A percentile compares a stretch with the other conserved stretches of the same genome.
Evolutionary conservation across 2,797 vertebrate genomes (phyloP).

Genomic region (Paedocypris micromegethes): DNA sequence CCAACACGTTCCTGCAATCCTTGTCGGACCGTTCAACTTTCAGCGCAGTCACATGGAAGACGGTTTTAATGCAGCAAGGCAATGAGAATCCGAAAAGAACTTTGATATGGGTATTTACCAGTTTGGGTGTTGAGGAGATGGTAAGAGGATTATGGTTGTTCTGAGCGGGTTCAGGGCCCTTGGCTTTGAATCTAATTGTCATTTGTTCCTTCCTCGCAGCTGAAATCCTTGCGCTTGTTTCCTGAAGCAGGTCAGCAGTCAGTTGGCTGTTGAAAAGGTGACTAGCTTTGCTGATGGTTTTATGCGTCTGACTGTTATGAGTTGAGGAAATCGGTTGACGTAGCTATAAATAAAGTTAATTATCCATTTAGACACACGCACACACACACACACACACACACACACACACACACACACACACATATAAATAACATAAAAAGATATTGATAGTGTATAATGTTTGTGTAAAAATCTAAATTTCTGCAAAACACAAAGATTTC

Average conservation of each 20-base stretch:
- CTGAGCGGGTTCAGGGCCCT: slow-evolving; percentile 57
- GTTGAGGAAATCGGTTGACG: background rate
- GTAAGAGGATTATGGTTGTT: slow-evolving; percentile 74
- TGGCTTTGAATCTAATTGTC: slow-evolving; percentile 65
- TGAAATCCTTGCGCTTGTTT: slow-evolving; percentile 45
- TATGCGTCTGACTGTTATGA: slow-evolving; percentile 16
- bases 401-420: too few relatives aligned
- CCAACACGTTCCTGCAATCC: slow-evolving; percentile 65
- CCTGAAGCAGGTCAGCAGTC: slow-evolving; percentile 35
- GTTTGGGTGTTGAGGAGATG: slow-evolving; percentile 53
- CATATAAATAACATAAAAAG: too few relatives aligned
- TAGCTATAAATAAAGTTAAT: too few relatives aligned
- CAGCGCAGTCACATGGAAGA: slow-evolving; percentile 55
- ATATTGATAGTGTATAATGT: too few relatives aligned
- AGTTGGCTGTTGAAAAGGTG: slow-evolving; percentile 32
- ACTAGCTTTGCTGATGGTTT: slow-evolving; percentile 11
- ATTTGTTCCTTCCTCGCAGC: slow-evolving; percentile 54
- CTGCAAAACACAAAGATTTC: too few relatives aligned
- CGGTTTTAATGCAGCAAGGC: slow-evolving; percentile 65
- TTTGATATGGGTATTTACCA: slow-evolving; percentile 71
- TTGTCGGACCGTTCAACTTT: slow-evolving; percentile 61
- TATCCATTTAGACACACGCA: too few relatives aligned
- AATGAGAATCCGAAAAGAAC: slow-evolving; percentile 60
- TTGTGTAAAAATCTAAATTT: too few relatives aligned
- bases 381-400: too few relatives aligned